Percentiles rank a stretch among this genome's conserved stretches.
Evolutionary conservation across 2,888 invertebrate genomes (phyloP).

Genomic region (Sabellastarte sp.): DNA sequence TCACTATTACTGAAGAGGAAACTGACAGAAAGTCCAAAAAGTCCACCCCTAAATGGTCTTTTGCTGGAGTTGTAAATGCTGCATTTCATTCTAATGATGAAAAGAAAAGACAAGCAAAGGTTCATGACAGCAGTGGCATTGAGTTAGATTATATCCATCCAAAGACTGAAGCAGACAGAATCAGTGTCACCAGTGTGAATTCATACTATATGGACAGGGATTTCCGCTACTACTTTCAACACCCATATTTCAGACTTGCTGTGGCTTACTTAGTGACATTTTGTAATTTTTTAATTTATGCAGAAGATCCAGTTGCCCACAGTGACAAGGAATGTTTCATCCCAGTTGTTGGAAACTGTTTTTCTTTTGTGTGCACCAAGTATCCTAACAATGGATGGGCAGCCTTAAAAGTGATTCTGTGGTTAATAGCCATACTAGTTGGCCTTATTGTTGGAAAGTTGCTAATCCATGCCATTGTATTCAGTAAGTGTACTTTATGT

Average conservation of each 20-base stretch:
- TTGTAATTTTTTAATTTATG: conserved; percentile 63
- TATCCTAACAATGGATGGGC: conserved; percentile 61
- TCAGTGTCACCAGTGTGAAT: conserved; percentile 53
- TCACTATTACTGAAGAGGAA: no score
- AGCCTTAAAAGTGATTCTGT: conserved; percentile 57
- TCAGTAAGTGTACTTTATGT: conserved; percentile 53
- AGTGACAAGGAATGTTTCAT: conserved; percentile 62
- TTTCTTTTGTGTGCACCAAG: conserved; percentile 62
- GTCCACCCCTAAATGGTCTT: no score
- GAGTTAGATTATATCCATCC: no score
- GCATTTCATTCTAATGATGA: no score
- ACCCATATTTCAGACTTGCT: conserved; percentile 62
- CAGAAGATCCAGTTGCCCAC: conserved; percentile 64
- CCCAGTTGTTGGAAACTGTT: conserved; percentile 63
- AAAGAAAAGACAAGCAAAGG: no score
- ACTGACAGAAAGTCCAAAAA: no score
- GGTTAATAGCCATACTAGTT: conserved; percentile 60
- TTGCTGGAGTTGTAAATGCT: no score
- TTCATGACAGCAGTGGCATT: no score
- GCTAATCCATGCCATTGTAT: conserved; percentile 59
- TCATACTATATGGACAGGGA: conserved; percentile 60
- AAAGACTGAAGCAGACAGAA: no score
- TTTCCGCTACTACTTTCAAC: conserved; percentile 62
- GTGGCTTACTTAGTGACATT: conserved; percentile 62
- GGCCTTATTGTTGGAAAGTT: conserved; percentile 62